Evolutionary conservation across 1,140 invertebrate species (phyloP).

Genomic region (Nasonia longicornis): DNA sequence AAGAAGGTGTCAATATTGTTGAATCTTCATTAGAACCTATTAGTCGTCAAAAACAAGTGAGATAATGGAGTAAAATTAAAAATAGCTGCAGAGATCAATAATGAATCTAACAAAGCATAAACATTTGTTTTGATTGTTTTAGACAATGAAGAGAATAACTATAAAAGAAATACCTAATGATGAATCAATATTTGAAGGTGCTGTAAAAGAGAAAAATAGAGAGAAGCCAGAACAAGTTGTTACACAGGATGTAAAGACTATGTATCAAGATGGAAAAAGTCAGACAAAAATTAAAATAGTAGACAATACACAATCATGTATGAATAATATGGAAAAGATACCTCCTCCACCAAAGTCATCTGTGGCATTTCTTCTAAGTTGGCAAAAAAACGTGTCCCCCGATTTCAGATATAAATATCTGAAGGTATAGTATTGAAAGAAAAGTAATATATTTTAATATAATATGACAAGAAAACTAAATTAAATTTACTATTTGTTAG

Average conservation of each 20-base stretch:
- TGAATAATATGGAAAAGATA: constrained; percentile 11
- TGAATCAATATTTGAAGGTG: constrained; percentile 42
- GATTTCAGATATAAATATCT: constrained; percentile 64
- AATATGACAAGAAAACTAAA: neutral
- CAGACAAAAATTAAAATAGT: neutral
- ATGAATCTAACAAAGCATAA: neutral
- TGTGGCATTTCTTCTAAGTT: constrained; percentile 72
- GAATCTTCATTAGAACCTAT: constrained; percentile 73
- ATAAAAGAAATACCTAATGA: constrained; percentile 65
- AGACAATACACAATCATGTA: neutral
- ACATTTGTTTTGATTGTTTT: constrained; percentile 46
- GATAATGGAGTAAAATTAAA: constrained; percentile 49
- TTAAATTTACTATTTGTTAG: constrained; percentile 60
- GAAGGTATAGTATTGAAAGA: constrained; percentile 56
- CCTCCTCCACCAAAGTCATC: constrained; percentile 68
- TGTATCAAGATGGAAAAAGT: neutral
- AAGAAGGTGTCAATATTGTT: constrained; percentile 70
- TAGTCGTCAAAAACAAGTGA: constrained; percentile 75
- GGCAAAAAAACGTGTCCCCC: constrained; percentile 66
- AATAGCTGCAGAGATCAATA: neutral
- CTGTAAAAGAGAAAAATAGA: constrained; percentile 55
- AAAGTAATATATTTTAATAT: neutral
- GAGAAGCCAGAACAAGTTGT: constrained; percentile 47
- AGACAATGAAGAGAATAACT: constrained; percentile 70
- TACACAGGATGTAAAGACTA: neutral